A percentile compares a stretch with the other conserved stretches of the same genome.
These are phyloP conservation scores for Cylindroiulus punctatus DNA, from an alignment of 2,888 invertebrate species.

Conservation along the genomic window DNA sequence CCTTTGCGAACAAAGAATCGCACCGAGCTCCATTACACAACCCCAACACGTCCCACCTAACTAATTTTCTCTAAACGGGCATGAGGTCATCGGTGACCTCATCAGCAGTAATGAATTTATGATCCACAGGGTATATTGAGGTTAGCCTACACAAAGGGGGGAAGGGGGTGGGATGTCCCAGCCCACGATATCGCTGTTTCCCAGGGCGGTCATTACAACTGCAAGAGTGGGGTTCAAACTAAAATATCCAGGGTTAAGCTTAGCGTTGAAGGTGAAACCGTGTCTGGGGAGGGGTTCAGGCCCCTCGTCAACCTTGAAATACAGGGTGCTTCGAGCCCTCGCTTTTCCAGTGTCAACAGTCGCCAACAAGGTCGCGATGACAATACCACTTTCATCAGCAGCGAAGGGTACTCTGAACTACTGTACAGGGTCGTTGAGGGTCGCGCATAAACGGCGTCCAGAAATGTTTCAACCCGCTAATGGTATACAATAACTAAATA, in stretches of 20 bases:
- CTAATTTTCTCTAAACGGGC: neutral
- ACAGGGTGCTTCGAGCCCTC: constrained; percentile 42
- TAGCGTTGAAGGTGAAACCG: constrained; percentile 16
- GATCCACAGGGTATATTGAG: constrained; percentile 11
- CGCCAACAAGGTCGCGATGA: constrained; percentile 30
- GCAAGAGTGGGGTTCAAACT: constrained; percentile 15
- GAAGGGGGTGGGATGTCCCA: neutral
- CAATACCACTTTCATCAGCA: neutral
- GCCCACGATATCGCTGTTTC: neutral
- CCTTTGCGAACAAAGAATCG: constrained; percentile 13
- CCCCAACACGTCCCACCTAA: neutral
- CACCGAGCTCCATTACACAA: constrained; percentile 30
- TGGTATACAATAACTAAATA: no score
- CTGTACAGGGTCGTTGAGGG: neutral
- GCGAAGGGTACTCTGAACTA: neutral
- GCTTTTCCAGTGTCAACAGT: constrained; percentile 1
- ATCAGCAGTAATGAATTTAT: constrained; percentile 32
- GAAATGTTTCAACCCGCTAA: no score
- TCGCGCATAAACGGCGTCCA: neutral
- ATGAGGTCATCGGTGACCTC: constrained; percentile 41
- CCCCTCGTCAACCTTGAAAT: constrained; percentile 39
- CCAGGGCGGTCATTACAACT: constrained; percentile 22
- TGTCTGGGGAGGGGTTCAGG: constrained; percentile 35
- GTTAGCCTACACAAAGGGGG: neutral
- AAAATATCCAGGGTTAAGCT: constrained; percentile 10